Evolutionary conservation across 2,113 vertebrate species (phyloP).

Genomic region (Solea senegalensis): DNA sequence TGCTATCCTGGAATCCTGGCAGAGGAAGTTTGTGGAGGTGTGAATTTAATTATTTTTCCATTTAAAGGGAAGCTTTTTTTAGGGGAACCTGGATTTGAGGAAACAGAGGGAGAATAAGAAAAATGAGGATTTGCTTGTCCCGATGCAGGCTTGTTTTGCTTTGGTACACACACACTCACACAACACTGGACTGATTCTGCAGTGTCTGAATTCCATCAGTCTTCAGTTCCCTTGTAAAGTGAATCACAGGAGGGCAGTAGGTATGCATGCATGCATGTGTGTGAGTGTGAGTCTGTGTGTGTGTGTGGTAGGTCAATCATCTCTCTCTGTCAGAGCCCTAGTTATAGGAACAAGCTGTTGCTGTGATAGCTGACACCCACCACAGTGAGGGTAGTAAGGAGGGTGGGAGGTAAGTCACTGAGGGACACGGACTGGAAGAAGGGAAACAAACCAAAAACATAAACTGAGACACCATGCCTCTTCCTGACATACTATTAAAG

Average conservation of each 20-base stretch:
- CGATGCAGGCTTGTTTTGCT: constrained; percentile 47
- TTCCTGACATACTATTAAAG: constrained; percentile 34
- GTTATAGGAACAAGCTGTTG: constrained; percentile 88
- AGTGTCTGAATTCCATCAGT: constrained; percentile 81
- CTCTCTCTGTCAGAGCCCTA: constrained; percentile 79
- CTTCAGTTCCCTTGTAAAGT: constrained; percentile 80
- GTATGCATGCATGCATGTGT: constrained; percentile 32
- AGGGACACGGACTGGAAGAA: constrained; percentile 28
- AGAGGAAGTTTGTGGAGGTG: constrained; percentile 97
- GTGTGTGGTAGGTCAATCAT: constrained; percentile 69
- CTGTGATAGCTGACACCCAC: constrained; percentile 84
- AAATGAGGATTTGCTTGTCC: constrained; percentile 41
- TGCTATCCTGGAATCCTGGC: constrained; percentile 95
- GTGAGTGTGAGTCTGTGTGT: constrained; percentile 31
- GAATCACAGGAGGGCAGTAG: constrained; percentile 57
- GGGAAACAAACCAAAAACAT: constrained; percentile 27
- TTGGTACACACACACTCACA: constrained; percentile 25
- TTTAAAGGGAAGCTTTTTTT: not conserved
- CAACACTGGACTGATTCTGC: constrained; percentile 31
- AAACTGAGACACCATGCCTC: constrained; percentile 24
- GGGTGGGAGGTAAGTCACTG: constrained; percentile 20
- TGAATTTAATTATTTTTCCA: not conserved
- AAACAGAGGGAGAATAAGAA: constrained; percentile 1
- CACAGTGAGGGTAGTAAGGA: constrained; percentile 53
- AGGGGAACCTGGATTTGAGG: not conserved